Evolutionary conservation across 2,113 vertebrate genomes (phyloP).

Genomic region (Diadophis punctatus): DNA sequence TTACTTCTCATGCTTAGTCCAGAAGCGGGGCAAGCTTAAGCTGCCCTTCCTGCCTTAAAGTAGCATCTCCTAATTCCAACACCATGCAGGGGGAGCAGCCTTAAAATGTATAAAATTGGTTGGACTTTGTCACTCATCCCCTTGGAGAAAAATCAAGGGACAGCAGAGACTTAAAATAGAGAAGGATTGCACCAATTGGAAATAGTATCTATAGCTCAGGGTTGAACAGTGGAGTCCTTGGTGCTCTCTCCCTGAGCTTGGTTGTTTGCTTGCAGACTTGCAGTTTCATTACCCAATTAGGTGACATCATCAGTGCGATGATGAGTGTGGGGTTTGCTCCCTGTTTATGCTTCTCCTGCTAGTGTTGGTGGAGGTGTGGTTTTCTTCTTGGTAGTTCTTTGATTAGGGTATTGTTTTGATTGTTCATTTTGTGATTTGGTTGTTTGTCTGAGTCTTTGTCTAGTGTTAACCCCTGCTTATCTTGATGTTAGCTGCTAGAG

Average conservation of each 20-base stretch:
- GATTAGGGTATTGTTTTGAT: not conserved
- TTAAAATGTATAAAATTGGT: not conserved
- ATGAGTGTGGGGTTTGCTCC: not conserved
- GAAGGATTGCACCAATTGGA: not conserved
- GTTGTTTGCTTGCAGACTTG: not conserved
- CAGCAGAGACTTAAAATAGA: not conserved
- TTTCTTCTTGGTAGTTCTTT: not conserved
- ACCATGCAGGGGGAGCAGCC: not conserved
- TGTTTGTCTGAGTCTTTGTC: not conserved
- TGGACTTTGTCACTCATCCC: not conserved
- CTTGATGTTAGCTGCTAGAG: not conserved
- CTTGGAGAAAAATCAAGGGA: not conserved
- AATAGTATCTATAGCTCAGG: not conserved
- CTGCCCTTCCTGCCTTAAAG: not conserved
- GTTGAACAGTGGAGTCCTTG: not conserved
- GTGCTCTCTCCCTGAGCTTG: not conserved
- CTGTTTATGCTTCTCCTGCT: not conserved
- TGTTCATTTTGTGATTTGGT: not conserved
- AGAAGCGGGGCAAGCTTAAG: not conserved
- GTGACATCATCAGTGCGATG: not conserved
- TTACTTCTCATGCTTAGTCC: not conserved
- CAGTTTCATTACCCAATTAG: not conserved
- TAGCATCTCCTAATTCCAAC: not conserved
- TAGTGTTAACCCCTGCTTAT: not conserved
- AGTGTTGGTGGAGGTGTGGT: not conserved